These are phyloP conservation scores for Coregonus sp. DNA, from an alignment of 2,797 vertebrate genomes.

Conservation along the genomic window DNA sequence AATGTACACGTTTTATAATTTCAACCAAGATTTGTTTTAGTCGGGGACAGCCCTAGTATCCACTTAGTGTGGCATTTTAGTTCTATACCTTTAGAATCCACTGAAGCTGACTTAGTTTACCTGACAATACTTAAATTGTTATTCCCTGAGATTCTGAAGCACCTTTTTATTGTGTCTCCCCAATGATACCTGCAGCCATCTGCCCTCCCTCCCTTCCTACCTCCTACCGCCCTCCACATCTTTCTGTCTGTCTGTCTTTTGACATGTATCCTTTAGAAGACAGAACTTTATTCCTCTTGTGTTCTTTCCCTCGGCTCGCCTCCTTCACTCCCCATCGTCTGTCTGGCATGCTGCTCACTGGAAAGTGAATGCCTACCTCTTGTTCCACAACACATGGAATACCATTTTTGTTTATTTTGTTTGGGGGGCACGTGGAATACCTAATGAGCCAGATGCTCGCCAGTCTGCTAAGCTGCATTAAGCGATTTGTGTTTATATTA, in stretches of 20 bases:
- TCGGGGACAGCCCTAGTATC: too few relatives aligned
- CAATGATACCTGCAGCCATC: background rate
- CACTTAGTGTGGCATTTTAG: background rate
- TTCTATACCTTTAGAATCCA: background rate
- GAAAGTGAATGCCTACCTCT: background rate
- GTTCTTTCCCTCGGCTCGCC: background rate
- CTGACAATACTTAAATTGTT: background rate
- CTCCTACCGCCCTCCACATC: background rate
- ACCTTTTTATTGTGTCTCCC: background rate
- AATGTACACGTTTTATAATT: too few relatives aligned
- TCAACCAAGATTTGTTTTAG: too few relatives aligned
- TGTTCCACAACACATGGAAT: background rate
- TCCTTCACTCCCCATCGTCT: slow-evolving; percentile 22
- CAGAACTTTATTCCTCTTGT: background rate
- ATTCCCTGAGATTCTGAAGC: background rate
- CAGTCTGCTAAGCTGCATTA: slow-evolving; percentile 37
- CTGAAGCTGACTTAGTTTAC: background rate
- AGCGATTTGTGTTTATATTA: slow-evolving; percentile 31
- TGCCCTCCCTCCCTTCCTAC: too few relatives aligned
- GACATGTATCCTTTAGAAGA: background rate
- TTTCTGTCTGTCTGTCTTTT: background rate
- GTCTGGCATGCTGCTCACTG: background rate
- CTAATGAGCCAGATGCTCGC: slow-evolving; percentile 25
- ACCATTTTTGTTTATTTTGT: background rate
- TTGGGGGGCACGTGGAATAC: slow-evolving; percentile 34